Conservation (phyloP, 2,797 vertebrate species). For the Graptemys geographica region DNA sequence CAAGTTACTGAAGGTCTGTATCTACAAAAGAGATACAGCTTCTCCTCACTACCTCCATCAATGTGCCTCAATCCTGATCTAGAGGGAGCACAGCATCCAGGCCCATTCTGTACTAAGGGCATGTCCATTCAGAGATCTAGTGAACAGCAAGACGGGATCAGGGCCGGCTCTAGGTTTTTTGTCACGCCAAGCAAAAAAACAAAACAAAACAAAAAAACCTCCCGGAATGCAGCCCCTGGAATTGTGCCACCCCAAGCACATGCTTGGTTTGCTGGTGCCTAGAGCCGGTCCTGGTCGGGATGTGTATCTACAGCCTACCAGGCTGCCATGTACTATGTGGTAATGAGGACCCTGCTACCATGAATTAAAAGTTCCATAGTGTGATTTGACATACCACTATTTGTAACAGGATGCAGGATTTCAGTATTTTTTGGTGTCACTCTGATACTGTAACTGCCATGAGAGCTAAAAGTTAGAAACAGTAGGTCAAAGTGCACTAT, state of each 20-base stretch:
- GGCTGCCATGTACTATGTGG: background rate
- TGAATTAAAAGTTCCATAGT: background rate
- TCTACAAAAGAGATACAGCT: background rate
- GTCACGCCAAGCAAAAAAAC: too few relatives aligned
- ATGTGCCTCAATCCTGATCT: background rate
- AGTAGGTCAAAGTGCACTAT: background rate
- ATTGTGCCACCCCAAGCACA: too few relatives aligned
- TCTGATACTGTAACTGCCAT: background rate
- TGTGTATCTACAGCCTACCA: too few relatives aligned
- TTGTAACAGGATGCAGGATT: background rate
- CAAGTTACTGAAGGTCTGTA: background rate
- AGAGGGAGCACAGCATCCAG: background rate
- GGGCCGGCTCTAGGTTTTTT: too few relatives aligned
- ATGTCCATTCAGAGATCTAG: background rate
- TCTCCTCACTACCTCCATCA: background rate
- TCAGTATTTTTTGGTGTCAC: background rate
- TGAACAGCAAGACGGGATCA: background rate
- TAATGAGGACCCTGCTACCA: background rate
- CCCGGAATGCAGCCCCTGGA: too few relatives aligned
- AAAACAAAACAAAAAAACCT: too few relatives aligned
- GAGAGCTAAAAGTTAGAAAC: background rate
- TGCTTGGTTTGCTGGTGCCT: too few relatives aligned
- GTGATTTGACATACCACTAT: background rate
- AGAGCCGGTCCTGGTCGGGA: too few relatives aligned
- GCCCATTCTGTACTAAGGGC: background rate